Evolutionary conservation across 2,797 vertebrate species (phyloP).

Genomic region (Decapterus maruadsi): DNA sequence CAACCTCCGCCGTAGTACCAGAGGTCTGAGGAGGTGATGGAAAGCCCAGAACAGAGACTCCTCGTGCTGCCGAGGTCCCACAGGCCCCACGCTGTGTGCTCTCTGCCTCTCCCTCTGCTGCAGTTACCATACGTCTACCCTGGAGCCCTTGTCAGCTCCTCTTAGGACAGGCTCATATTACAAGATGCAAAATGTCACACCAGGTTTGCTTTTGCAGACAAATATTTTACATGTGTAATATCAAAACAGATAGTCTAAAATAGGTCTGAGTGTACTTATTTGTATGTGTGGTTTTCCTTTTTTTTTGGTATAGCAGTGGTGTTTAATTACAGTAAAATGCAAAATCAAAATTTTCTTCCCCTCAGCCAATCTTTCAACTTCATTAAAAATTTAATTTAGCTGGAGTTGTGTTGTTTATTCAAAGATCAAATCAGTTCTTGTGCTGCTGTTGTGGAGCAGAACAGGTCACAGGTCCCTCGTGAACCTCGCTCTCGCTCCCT

Average conservation of each 20-base stretch:
- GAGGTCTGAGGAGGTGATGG: conserved; percentile 63
- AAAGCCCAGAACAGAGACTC: conserved; percentile 67
- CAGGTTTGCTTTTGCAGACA: conserved; percentile 65
- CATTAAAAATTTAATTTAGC: conserved; percentile 36
- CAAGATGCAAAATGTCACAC: conserved; percentile 82
- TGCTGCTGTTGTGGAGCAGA: conserved; percentile 41
- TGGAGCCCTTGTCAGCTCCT: conserved; percentile 78
- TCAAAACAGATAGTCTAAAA: conserved; percentile 37
- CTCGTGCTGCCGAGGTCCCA: conserved; percentile 61
- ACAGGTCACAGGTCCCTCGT: conserved; percentile 53
- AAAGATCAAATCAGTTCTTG: conserved; percentile 27
- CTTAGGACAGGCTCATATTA: conserved; percentile 74
- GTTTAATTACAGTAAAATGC: conserved; percentile 23
- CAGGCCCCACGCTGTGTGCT: conserved; percentile 55
- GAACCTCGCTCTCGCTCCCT: conserved; percentile 53
- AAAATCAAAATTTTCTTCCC: conserved; percentile 1
- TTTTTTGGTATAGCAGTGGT: conserved; percentile 11
- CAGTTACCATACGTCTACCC: conserved; percentile 74
- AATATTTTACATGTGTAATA: conserved; percentile 42
- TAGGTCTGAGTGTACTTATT: background rate
- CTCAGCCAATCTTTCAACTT: conserved; percentile 9
- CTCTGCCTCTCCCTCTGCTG: conserved; percentile 58
- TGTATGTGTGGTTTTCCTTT: conserved; percentile 8
- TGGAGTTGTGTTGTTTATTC: conserved; percentile 53
- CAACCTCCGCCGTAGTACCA: conserved; percentile 51